Base-by-base conservation (phyloP, 2,113 vertebrate species). In the Seriola quinqueradiata region DNA sequence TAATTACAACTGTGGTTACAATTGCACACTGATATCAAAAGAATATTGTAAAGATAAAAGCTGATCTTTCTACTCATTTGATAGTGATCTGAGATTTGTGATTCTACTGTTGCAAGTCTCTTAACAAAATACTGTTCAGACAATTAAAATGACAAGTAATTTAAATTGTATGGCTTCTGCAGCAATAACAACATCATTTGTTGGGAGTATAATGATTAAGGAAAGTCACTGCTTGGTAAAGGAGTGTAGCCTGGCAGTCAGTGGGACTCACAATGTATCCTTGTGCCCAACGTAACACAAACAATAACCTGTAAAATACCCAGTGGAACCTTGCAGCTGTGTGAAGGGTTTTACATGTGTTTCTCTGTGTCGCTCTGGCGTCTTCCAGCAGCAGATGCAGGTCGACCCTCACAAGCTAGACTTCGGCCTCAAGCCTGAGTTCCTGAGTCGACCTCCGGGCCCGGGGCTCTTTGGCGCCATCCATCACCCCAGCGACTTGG, bases 381-480 rank as follows among this genome's bases (percentile, higher is more conserved):
- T 87, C 88, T 95, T 97, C 84, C 90, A 99, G 98, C 99, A 99
- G 95, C 98, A 99, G 95, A 97, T 99, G 97, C 98, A 99, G 93
- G 97, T 97, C 57, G 98, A 99, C 91, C 98, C 98, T 9, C 98
- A 99, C 94, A 99, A 99, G 91, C 95, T 99, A 90, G 98, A 99
- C 95, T 99, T 99, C 0, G 98, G 98, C 76, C 94, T 99, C 93
- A 99, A 99, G 90, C 97, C 97, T 0, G 98, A 99, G 93, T 99
- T 99, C 91, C 93, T 99, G 89, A 97, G 97, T 95, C 96, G 98
- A 75, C 98, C 97, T 61, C 97, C 97, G 0, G 98, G 97, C 54
- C 98, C 98, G 42, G 97, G 96, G 85, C 96, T 99, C 72, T 99
- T 99, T 6, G 97, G 98, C 75, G 96, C 97, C 77, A 98, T 99